phyloP scores from a whole-genome alignment of 2,888 invertebrate species.

The Elmis aenea region DNA sequence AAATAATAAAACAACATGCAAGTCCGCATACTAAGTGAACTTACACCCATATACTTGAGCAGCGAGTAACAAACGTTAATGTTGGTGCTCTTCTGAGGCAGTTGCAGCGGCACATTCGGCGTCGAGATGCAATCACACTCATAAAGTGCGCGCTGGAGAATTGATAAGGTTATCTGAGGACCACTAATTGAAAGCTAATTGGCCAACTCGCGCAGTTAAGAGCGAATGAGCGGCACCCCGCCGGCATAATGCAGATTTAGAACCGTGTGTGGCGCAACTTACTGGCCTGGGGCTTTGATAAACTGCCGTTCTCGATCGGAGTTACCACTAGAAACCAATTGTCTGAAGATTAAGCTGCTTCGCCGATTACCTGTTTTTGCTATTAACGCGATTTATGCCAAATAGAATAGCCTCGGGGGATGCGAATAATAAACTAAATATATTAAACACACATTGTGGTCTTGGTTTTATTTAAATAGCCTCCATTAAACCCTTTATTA shows the following conservation, averaged over 20 bases:
- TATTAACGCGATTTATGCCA: too few species aligned
- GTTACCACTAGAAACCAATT: slow-evolving; percentile 39
- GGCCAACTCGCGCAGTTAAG: slow-evolving; percentile 45
- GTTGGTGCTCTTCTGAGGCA: slow-evolving; percentile 14
- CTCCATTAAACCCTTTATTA: too few species aligned
- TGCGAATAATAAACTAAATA: too few species aligned
- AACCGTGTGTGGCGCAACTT: slow-evolving; percentile 41
- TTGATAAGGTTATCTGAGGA: slow-evolving; percentile 45
- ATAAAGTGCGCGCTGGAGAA: slow-evolving; percentile 38
- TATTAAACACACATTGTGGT: too few species aligned
- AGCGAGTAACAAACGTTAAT: background rate
- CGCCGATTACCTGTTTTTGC: slow-evolving; percentile 40
- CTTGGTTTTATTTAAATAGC: too few species aligned
- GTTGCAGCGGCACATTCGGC: slow-evolving; percentile 18
- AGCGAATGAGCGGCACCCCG: slow-evolving; percentile 38
- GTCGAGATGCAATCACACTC: slow-evolving; percentile 26
- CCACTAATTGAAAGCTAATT: slow-evolving; percentile 49
- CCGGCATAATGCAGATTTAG: slow-evolving; percentile 43
- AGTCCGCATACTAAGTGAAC: slow-evolving; percentile 35
- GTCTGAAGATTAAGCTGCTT: slow-evolving; percentile 40
- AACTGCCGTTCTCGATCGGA: slow-evolving; percentile 39
- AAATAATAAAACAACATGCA: slow-evolving; percentile 40
- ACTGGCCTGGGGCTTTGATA: slow-evolving; percentile 41
- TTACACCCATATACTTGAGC: slow-evolving; percentile 1
- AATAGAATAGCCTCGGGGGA: too few species aligned